A percentile compares a stretch with the other conserved stretches of the same genome.
Evolutionary conservation across 2,888 invertebrate species (phyloP).

Genomic region (Ernsta delagoae): DNA sequence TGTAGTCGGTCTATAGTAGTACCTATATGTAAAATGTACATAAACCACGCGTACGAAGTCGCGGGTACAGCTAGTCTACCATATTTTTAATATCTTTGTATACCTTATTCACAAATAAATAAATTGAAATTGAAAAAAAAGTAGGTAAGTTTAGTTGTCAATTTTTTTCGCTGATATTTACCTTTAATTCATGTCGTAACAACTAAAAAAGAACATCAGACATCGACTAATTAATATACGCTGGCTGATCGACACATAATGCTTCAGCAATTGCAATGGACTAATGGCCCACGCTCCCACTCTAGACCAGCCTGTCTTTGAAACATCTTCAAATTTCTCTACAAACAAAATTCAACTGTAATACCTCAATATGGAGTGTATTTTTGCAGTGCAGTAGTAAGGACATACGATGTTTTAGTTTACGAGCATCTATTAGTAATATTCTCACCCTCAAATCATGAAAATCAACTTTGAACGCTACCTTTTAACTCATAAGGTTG

Average conservation of each 20-base stretch:
- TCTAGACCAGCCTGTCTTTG: neutral
- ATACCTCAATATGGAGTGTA: neutral
- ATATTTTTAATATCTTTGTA: no score
- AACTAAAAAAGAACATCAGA: conserved; percentile 1
- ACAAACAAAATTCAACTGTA: neutral
- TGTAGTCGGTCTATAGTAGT: no score
- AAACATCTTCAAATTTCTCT: neutral
- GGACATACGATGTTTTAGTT: neutral
- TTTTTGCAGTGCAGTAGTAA: neutral
- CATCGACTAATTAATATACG: conserved; percentile 21
- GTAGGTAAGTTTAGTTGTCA: no score
- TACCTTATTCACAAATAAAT: no score
- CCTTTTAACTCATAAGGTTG: neutral
- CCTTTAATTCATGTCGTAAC: no score
- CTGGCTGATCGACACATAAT: conserved; percentile 29
- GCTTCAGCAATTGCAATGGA: conserved; percentile 17
- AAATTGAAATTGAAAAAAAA: no score
- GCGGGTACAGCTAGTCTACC: no score
- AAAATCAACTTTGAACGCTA: neutral
- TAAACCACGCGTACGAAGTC: no score
- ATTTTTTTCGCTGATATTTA: no score
- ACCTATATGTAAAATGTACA: no score
- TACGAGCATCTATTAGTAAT: conserved; percentile 14
- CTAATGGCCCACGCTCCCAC: conserved; percentile 28
- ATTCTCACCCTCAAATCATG: neutral